phyloP scores from a whole-genome alignment of 2,797 vertebrate genomes.

The Catostomus latipinnis region DNA sequence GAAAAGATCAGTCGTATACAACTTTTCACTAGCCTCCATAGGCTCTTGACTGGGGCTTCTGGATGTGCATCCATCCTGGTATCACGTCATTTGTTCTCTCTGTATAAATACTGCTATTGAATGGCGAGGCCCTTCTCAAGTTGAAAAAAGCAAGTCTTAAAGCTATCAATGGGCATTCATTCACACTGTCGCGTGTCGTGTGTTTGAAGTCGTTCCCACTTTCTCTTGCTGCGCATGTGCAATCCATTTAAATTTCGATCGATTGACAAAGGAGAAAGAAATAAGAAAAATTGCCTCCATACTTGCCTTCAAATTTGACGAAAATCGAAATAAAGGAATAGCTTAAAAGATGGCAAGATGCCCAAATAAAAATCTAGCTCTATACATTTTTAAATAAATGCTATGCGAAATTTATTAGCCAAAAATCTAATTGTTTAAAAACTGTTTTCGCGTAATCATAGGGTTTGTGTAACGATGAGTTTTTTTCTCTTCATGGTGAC shows the following conservation, averaged over 20 bases:
- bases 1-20: constrained; percentile 69
- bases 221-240: constrained; percentile 9
- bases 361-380: no score
- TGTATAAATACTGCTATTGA: constrained; percentile 64
- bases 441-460: neutral
- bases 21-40: constrained; percentile 64
- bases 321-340: neutral
- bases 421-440: neutral
- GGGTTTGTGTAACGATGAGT: neutral
- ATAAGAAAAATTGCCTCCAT: no score
- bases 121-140: constrained; percentile 45
- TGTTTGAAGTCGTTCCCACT: constrained; percentile 17
- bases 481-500: no score
- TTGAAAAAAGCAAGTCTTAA: constrained; percentile 47
- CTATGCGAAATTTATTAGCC: no score
- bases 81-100: constrained; percentile 47
- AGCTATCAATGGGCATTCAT: constrained; percentile 44
- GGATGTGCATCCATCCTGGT: constrained; percentile 56
- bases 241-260: neutral
- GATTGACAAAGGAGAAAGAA: neutral
- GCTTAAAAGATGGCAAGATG: neutral
- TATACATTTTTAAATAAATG: no score
- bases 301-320: no score
- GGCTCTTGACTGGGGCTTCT: constrained; percentile 56
- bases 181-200: constrained; percentile 62